phyloP scores from a whole-genome alignment of 2,797 vertebrate species.

The Sphaeramia orbicularis region DNA sequence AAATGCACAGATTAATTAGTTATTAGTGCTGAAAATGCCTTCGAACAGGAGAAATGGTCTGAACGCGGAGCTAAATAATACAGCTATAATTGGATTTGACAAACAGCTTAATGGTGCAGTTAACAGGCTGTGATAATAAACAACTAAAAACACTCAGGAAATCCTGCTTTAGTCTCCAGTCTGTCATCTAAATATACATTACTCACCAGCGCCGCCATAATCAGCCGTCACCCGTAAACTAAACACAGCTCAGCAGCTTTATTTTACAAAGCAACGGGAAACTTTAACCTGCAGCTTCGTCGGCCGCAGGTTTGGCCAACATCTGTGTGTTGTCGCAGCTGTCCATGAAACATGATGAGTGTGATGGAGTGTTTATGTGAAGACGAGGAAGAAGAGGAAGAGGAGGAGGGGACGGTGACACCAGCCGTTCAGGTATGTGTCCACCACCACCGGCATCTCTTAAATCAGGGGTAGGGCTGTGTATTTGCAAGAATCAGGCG shows the following conservation, averaged over 20 bases:
- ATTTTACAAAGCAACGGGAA: conserved; percentile 54
- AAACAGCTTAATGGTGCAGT: conserved; percentile 48
- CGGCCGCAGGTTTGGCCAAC: conserved; percentile 37
- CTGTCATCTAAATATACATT: conserved; percentile 62
- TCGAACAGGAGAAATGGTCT: conserved; percentile 32
- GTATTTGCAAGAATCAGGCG: too few relatives aligned
- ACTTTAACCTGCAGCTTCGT: conserved; percentile 37
- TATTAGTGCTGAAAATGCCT: conserved; percentile 35
- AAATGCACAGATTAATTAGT: conserved; percentile 35
- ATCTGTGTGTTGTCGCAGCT: conserved; percentile 63
- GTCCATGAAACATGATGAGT: conserved; percentile 52
- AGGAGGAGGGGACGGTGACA: neutral
- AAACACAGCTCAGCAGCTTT: conserved; percentile 44
- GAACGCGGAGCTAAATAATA: conserved; percentile 37
- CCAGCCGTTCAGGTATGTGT: conserved; percentile 9
- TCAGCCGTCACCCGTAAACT: conserved; percentile 63
- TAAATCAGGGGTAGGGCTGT: too few relatives aligned
- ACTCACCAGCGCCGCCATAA: conserved; percentile 46
- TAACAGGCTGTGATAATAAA: conserved; percentile 59
- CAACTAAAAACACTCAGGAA: conserved; percentile 46
- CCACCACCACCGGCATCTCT: conserved; percentile 7
- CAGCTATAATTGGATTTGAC: conserved; percentile 45
- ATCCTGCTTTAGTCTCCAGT: conserved; percentile 46
- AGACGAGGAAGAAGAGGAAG: neutral
- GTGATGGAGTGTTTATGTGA: conserved; percentile 36